A percentile compares a stretch with the other conserved stretches of the same genome.
Evolutionary conservation across 2,113 vertebrate species (phyloP).

Genomic region (Macrotis lagotis): DNA sequence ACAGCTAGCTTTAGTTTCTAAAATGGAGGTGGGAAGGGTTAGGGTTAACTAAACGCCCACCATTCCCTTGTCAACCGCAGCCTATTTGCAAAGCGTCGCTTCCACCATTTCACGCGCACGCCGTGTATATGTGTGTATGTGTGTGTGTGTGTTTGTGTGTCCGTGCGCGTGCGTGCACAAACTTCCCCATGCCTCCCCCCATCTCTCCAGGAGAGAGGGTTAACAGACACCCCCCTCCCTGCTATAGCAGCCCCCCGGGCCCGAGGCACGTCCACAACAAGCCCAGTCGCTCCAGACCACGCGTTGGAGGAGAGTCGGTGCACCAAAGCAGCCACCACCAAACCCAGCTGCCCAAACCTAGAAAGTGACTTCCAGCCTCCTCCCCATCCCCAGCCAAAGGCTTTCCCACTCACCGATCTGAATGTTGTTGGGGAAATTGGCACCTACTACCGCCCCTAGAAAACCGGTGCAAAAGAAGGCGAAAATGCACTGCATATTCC

Average conservation of each 20-base stretch:
- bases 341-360: not conserved
- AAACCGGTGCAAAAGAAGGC: slow-evolving; percentile 98
- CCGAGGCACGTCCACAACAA: not conserved
- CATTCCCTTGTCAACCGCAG: slow-evolving; percentile 1
- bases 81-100: slow-evolving; percentile 27
- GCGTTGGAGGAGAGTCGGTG: not conserved
- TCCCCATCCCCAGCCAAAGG: slow-evolving; percentile 47
- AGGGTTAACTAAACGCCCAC: slow-evolving; percentile 64
- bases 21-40: not conserved
- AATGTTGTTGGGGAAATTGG: slow-evolving; percentile 99
- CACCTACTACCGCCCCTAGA: slow-evolving; percentile 97
- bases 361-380: slow-evolving; percentile 12
- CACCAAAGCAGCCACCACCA: not conserved
- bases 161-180: slow-evolving; percentile 31
- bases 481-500: slow-evolving; percentile 99
- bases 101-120: slow-evolving; percentile 82
- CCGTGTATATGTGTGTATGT: slow-evolving; percentile 35
- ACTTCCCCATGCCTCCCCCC: slow-evolving; percentile 61
- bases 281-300: slow-evolving; percentile 9
- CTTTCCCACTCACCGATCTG: slow-evolving; percentile 94
- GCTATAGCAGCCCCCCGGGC: not conserved
- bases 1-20: not conserved
- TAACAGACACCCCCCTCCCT: slow-evolving; percentile 53
- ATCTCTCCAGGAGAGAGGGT: not conserved
- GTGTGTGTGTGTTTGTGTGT: not conserved